Conservation (phyloP, 2,113 vertebrate genomes). For the Chrysochloris asiatica region DNA sequence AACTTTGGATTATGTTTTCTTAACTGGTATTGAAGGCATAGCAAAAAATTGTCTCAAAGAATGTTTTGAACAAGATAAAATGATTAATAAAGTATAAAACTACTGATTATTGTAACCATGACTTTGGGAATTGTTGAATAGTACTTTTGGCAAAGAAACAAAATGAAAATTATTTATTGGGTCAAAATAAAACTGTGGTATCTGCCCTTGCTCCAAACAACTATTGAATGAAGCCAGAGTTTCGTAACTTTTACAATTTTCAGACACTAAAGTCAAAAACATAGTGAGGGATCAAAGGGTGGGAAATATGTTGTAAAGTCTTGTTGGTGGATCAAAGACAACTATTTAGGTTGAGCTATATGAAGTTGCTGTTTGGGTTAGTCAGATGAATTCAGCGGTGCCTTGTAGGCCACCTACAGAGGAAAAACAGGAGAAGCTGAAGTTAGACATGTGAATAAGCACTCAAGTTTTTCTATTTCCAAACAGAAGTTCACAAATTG, state of each 20-base stretch:
- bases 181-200: neutral
- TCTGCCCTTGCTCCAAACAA: neutral
- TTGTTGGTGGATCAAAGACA: neutral
- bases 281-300: neutral
- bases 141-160: neutral
- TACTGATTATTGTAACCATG: neutral
- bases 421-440: neutral
- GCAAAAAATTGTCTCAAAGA: neutral
- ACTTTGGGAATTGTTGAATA: neutral
- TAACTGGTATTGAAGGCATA: neutral
- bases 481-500: neutral
- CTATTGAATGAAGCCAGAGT: constrained; percentile 4
- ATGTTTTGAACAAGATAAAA: neutral
- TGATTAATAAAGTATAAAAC: constrained; percentile 23
- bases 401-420: neutral
- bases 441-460: neutral
- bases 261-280: neutral
- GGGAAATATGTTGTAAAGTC: neutral
- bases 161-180: neutral
- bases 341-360: neutral
- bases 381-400: neutral
- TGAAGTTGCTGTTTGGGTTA: neutral
- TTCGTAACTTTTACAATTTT: constrained; percentile 38
- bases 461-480: neutral
- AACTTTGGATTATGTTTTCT: constrained; percentile 5